Conservation (phyloP, 2,797 vertebrate species). For the Mallotus villosus region DNA sequence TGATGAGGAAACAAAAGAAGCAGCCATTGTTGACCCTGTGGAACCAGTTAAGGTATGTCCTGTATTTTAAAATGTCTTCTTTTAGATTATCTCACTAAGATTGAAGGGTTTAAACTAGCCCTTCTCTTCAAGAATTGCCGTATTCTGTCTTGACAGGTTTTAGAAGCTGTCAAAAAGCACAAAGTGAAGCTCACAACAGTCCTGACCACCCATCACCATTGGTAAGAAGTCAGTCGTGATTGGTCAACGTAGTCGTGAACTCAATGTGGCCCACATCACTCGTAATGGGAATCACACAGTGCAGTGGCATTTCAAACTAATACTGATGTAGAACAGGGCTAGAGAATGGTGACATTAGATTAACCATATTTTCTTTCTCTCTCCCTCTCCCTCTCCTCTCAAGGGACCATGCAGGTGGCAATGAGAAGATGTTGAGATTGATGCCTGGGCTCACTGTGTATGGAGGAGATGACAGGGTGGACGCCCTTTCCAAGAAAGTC, state of each 20-base stretch:
- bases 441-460: constrained; percentile 85
- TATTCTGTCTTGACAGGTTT: constrained; percentile 74
- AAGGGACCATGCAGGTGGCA: constrained; percentile 97
- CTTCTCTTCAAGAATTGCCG: background rate
- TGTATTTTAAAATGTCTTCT: background rate
- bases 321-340: background rate
- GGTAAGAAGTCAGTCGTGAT: constrained; percentile 78
- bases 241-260: background rate
- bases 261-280: background rate
- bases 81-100: background rate
- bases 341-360: background rate
- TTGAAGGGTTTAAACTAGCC: background rate
- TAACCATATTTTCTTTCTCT: background rate
- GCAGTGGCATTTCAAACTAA: background rate
- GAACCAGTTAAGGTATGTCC: constrained; percentile 89
- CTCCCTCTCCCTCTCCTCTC: background rate
- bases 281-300: no score
- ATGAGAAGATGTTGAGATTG: constrained; percentile 90
- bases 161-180: constrained; percentile 87
- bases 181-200: constrained; percentile 89
- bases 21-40: constrained; percentile 92
- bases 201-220: constrained; percentile 97
- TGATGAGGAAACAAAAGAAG: constrained; percentile 86
- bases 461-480: constrained; percentile 89
- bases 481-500: constrained; percentile 88